A percentile compares a stretch with the other conserved stretches of the same genome.
These are phyloP conservation scores for Fistularia tabacaria DNA, from an alignment of 2,797 vertebrate genomes.

Conservation along the genomic window DNA sequence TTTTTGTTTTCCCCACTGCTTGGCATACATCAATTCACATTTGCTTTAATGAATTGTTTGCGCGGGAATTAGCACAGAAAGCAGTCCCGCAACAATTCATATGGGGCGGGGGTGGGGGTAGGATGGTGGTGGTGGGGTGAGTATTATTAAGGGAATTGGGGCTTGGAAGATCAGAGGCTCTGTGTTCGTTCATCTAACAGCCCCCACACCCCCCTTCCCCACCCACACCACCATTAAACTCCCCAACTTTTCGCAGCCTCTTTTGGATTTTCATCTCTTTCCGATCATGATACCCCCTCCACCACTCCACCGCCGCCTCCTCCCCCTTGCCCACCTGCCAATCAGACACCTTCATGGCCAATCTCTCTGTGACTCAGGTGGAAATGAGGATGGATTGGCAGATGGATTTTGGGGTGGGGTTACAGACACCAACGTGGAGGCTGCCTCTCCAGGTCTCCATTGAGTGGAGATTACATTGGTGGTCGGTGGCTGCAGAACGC, in stretches of 20 bases:
- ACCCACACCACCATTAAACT: slow-evolving; percentile 2
- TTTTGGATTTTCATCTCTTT: slow-evolving; percentile 29
- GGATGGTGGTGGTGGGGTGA: slow-evolving; percentile 62
- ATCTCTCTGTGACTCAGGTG: no score
- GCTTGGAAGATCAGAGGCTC: slow-evolving; percentile 65
- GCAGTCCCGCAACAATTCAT: slow-evolving; percentile 43
- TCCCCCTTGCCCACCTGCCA: no score
- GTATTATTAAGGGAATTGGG: slow-evolving; percentile 60
- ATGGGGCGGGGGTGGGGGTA: no score
- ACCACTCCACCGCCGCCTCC: no score
- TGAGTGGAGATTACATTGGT: slow-evolving; percentile 63
- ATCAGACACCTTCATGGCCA: no score
- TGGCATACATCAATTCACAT: slow-evolving; percentile 43
- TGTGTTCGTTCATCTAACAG: slow-evolving; percentile 40
- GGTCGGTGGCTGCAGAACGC: slow-evolving; percentile 61
- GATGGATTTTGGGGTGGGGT: slow-evolving; percentile 5
- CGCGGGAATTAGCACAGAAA: slow-evolving; percentile 48
- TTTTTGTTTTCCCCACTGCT: slow-evolving; percentile 49
- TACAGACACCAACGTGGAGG: slow-evolving; percentile 29
- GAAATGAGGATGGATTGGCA: slow-evolving; percentile 47
- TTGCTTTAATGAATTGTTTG: slow-evolving; percentile 61
- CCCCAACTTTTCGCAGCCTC: slow-evolving; percentile 17
- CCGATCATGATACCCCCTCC: slow-evolving; percentile 37
- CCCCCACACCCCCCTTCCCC: slow-evolving; percentile 18
- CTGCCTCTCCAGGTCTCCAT: slow-evolving; percentile 48